Percentiles rank a stretch among this genome's conserved stretches.
These are phyloP conservation scores for Rhinoraja longicauda DNA, from an alignment of 2,797 vertebrate genomes.

Conservation along the genomic window DNA sequence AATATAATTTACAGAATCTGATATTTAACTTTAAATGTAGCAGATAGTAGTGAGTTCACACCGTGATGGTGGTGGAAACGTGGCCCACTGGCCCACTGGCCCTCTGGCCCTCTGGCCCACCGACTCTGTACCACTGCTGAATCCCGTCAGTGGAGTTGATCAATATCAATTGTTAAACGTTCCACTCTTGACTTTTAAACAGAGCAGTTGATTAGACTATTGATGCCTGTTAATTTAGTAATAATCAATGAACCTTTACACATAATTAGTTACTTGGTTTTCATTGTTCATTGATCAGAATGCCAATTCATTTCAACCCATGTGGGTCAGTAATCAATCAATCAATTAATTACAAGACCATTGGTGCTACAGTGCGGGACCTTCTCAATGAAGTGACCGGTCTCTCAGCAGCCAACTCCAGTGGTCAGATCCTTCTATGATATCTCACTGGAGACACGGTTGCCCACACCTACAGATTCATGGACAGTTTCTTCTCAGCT, in stretches of 20 bases:
- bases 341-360: not conserved
- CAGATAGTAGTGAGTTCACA: not conserved
- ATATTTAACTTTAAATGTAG: not conserved
- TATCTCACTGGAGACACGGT: not conserved
- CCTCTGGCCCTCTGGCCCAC: too few relatives aligned
- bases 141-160: not conserved
- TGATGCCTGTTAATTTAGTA: not conserved
- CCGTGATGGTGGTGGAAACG: too few relatives aligned
- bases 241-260: not conserved
- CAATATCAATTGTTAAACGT: not conserved
- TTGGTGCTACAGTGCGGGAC: not conserved
- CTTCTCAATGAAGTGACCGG: not conserved
- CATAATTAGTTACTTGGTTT: not conserved
- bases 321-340: not conserved
- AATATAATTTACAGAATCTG: not conserved
- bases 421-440: not conserved
- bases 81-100: too few relatives aligned
- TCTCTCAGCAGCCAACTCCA: not conserved
- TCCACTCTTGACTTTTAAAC: constrained; percentile 5
- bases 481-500: not conserved
- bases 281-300: not conserved
- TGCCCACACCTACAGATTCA: not conserved
- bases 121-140: too few relatives aligned
- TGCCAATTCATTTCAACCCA: not conserved
- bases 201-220: not conserved